These are phyloP conservation scores for Ceryle rudis DNA, from an alignment of 2,797 vertebrate genomes.

Conservation along the genomic window DNA sequence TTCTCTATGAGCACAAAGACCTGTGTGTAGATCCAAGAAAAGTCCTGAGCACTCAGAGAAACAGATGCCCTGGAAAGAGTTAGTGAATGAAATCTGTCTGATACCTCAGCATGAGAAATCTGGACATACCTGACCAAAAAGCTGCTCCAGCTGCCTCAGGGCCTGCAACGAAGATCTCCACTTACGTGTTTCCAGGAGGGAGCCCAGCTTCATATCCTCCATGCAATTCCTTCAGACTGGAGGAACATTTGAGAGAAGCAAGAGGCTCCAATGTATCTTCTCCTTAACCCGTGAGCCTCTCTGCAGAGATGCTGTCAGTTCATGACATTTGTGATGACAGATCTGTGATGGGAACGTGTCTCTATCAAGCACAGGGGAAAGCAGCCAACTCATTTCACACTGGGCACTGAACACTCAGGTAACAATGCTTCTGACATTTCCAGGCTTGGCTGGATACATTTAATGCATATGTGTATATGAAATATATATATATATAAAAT, in stretches of 20 bases:
- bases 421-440: neutral
- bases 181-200: neutral
- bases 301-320: neutral
- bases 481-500: neutral
- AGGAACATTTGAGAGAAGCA: neutral
- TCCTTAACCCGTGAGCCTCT: neutral
- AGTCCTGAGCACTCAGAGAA: neutral
- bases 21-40: neutral
- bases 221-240: neutral
- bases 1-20: neutral
- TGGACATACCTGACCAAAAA: neutral
- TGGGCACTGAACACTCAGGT: neutral
- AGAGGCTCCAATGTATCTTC: neutral
- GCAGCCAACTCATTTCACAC: neutral
- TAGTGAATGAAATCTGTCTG: neutral
- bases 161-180: neutral
- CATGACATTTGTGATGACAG: neutral
- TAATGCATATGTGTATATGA: neutral
- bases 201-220: neutral
- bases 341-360: neutral
- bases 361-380: neutral
- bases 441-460: neutral
- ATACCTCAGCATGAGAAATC: neutral
- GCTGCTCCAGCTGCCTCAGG: neutral
- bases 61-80: neutral